Base-by-base conservation (phyloP, 2,888 invertebrate species). In the Phytoseiulus persimilis region DNA sequence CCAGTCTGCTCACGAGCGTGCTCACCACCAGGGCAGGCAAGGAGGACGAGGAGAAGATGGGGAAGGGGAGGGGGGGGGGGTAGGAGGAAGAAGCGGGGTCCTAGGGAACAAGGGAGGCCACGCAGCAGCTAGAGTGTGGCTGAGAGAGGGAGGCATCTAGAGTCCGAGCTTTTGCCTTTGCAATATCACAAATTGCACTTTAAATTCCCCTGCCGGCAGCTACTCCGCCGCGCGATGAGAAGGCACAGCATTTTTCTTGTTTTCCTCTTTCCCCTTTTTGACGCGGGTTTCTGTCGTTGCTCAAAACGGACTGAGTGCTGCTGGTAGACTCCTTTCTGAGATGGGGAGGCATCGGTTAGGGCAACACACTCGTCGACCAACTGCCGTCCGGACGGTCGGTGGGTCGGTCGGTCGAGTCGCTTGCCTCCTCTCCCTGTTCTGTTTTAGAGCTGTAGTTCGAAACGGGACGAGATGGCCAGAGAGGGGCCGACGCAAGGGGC, bases 101-200 rank as follows among this genome's bases (percentile, higher is more conserved):
- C 23, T 28, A 65, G 65, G 65, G 2, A 65, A 28, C 23, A 65
- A 65, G 65, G 65, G 9, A 39, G 39, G 39, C 39, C 39, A 39
- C 39, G 39, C 39, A 39, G 39, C 39, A 39, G 18, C n/a, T 1
- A 65, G 65, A 65, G 65, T 23, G 65, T 65, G 65, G 65, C 11
- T 6, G 65, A 23, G 65, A 65, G 39, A 39, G 39, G 39, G 9
- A 3, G 39, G 65, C 65, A 65, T 28, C 65, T 28, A 2, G 65
- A 23, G 65, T 1, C 65, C 65, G 65, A 65, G 65, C 65, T 65
- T 65, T 65, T 84, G 84, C 32, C 84, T 84, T 23, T 33, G 87
- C 87, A 87, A 87, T 87, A 87, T 87, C 87, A 87, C 87, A 87
- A 87, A 87, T 87, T 87, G 87, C 87, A 87, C 87, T 87, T 33